Percentiles rank a stretch among this genome's conserved stretches.
phyloP scores from a whole-genome alignment of 2,888 invertebrate species.

The Subacronicta megacephala region DNA sequence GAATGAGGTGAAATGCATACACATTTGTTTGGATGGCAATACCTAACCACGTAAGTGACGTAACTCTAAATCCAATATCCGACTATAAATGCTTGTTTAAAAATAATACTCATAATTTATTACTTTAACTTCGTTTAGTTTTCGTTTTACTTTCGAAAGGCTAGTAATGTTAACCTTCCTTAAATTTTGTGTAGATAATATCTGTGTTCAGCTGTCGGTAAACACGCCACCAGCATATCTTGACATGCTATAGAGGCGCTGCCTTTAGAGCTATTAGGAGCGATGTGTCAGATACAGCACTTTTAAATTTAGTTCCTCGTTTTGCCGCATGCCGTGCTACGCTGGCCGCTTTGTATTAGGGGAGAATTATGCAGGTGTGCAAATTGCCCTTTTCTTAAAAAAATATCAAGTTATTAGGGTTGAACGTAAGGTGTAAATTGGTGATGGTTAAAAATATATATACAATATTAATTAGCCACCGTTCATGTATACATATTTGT shows the following conservation, averaged over 20 bases:
- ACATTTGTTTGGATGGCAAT: too few species aligned
- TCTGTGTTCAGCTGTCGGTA: slow-evolving; percentile 22
- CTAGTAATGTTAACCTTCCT: neutral
- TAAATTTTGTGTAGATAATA: slow-evolving; percentile 9
- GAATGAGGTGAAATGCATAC: too few species aligned
- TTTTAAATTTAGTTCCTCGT: neutral
- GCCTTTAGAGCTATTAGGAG: neutral
- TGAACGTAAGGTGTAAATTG: neutral
- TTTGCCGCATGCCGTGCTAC: neutral
- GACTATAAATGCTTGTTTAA: too few species aligned
- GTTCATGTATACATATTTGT: too few species aligned
- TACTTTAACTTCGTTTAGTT: too few species aligned
- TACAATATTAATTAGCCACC: too few species aligned
- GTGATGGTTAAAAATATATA: too few species aligned
- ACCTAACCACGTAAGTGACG: too few species aligned
- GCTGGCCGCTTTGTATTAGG: slow-evolving; percentile 13
- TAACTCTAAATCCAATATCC: too few species aligned
- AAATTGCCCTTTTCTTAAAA: slow-evolving; percentile 22
- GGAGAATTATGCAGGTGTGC: slow-evolving; percentile 35
- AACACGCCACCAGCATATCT: neutral
- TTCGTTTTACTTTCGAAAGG: too few species aligned
- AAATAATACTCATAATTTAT: too few species aligned
- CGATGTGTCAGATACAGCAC: neutral
- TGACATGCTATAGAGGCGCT: neutral
- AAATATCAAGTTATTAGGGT: slow-evolving; percentile 10